phyloP scores from a whole-genome alignment of 1,140 invertebrate species.

The Xylocopa sonorina region DNA sequence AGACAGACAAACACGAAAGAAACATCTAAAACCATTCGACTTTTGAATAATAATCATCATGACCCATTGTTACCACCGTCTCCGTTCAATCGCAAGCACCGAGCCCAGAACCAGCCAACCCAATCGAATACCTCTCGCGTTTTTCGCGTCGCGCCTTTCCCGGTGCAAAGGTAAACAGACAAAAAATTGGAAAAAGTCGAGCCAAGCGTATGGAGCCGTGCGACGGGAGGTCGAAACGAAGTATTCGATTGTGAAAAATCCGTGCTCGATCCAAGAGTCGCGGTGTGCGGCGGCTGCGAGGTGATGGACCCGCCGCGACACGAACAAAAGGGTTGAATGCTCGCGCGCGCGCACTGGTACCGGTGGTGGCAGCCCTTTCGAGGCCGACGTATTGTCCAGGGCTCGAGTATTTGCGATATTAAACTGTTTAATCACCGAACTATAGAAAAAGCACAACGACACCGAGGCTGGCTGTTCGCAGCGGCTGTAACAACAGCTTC shows the following conservation, averaged over 20 bases:
- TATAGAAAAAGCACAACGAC: slow-evolving; percentile 69
- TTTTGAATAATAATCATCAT: too few species aligned
- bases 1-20: too few species aligned
- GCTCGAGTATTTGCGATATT: slow-evolving; percentile 72
- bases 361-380: neutral
- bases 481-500: slow-evolving; percentile 31
- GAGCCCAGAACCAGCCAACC: too few species aligned
- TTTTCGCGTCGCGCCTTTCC: too few species aligned
- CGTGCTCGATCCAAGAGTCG: neutral
- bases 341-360: neutral
- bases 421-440: slow-evolving; percentile 73
- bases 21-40: too few species aligned
- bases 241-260: slow-evolving; percentile 40
- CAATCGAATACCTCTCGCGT: too few species aligned
- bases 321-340: slow-evolving; percentile 51
- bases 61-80: too few species aligned
- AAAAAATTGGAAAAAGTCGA: neutral
- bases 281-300: neutral
- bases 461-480: slow-evolving; percentile 2
- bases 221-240: neutral
- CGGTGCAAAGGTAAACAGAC: too few species aligned
- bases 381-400: slow-evolving; percentile 58
- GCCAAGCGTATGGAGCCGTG: neutral
- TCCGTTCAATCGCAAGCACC: too few species aligned
- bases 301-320: slow-evolving; percentile 45